Conservation (phyloP, 2,797 vertebrate genomes). For the Aythya fuligula region DNA sequence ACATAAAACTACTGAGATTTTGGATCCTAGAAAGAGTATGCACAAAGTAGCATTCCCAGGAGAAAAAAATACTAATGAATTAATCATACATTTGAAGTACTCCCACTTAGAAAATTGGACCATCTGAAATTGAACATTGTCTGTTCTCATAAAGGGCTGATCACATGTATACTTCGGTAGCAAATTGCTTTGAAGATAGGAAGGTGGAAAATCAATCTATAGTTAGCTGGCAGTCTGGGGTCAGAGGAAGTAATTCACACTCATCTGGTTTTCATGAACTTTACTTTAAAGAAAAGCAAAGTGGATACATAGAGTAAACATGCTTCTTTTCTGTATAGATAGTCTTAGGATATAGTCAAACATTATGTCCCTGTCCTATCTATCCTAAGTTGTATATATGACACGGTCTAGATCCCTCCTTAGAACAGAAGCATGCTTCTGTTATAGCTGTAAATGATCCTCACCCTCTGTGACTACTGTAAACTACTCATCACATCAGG, state of each 20-base stretch:
- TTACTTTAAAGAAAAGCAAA: background rate
- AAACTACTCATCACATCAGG: background rate
- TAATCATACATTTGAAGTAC: background rate
- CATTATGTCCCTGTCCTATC: background rate
- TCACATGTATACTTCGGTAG: background rate
- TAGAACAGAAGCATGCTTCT: background rate
- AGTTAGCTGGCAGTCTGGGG: background rate
- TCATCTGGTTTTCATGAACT: background rate
- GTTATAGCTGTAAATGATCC: background rate
- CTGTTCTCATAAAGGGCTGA: background rate
- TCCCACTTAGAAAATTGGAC: background rate
- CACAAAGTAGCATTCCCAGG: background rate
- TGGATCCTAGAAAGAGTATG: background rate
- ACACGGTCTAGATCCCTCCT: background rate
- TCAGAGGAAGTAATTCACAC: background rate
- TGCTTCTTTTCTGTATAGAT: background rate
- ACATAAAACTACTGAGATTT: background rate
- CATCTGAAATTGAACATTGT: background rate
- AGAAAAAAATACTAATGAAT: background rate
- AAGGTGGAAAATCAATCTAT: background rate
- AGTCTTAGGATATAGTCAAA: background rate
- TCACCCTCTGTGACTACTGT: background rate
- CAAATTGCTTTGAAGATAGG: background rate
- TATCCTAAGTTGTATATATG: background rate
- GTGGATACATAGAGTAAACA: background rate